Conservation (phyloP, 2,888 invertebrate genomes). For the Aplocera efformata region DNA sequence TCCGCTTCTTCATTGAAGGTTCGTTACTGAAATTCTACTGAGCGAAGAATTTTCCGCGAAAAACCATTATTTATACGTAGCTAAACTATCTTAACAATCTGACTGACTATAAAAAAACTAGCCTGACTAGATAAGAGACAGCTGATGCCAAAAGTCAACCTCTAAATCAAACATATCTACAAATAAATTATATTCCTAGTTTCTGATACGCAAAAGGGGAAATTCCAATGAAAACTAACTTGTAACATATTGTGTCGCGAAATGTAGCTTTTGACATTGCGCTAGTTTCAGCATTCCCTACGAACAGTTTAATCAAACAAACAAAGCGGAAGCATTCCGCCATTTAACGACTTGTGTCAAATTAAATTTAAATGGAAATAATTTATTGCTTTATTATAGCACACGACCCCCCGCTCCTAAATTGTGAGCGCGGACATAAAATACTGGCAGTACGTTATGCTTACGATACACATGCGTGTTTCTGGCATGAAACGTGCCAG, state of each 20-base stretch:
- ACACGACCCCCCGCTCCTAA: slow-evolving; percentile 65
- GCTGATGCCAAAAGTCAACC: too few relatives aligned
- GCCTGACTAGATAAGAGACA: too few relatives aligned
- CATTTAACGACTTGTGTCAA: slow-evolving; percentile 71
- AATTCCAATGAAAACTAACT: slow-evolving; percentile 6
- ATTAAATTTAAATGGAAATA: slow-evolving; percentile 78
- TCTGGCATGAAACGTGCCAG: slow-evolving; percentile 14
- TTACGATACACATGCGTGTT: slow-evolving; percentile 21
- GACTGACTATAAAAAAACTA: too few relatives aligned
- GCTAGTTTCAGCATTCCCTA: slow-evolving; percentile 45
- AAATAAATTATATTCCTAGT: too few relatives aligned
- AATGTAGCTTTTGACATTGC: slow-evolving; percentile 14
- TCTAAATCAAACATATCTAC: background rate
- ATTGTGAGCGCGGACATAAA: slow-evolving; percentile 70
- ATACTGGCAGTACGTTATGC: slow-evolving; percentile 63
- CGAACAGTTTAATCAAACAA: slow-evolving; percentile 66
- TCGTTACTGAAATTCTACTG: too few relatives aligned
- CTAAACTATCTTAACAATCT: too few relatives aligned
- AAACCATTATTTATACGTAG: too few relatives aligned
- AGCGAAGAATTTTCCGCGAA: too few relatives aligned
- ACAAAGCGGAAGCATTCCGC: slow-evolving; percentile 54
- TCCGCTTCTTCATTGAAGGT: too few relatives aligned
- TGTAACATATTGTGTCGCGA: slow-evolving; percentile 9
- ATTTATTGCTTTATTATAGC: slow-evolving; percentile 76
- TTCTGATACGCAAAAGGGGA: background rate